phyloP scores from a whole-genome alignment of 2,113 vertebrate species.

The Isichthys henryi region DNA sequence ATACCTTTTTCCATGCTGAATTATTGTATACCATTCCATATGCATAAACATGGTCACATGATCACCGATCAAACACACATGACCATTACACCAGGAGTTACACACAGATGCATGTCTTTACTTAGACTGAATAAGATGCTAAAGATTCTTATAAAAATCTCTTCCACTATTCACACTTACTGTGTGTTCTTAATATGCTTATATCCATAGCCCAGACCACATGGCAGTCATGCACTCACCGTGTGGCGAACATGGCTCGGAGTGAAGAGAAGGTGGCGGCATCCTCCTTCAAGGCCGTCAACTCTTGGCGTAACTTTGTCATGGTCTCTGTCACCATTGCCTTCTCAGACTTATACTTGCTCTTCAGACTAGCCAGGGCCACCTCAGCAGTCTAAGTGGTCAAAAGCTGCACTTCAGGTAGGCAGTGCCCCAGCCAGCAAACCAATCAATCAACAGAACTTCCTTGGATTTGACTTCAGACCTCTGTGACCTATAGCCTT shows the following conservation, averaged over 20 bases:
- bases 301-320: constrained; percentile 90
- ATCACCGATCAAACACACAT: neutral
- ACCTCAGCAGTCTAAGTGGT: constrained; percentile 82
- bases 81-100: neutral
- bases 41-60: neutral
- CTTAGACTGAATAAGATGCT: neutral
- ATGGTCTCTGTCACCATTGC: constrained; percentile 89
- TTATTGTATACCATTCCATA: neutral
- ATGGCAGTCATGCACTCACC: neutral
- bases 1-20: neutral
- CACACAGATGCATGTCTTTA: neutral
- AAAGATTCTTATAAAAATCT: neutral
- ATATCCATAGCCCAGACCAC: neutral
- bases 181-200: neutral
- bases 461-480: neutral
- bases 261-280: constrained; percentile 95
- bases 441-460: neutral
- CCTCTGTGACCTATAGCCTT: neutral
- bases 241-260: constrained; percentile 77
- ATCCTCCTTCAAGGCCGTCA: constrained; percentile 93
- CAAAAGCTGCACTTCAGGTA: neutral
- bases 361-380: constrained; percentile 91
- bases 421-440: neutral
- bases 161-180: neutral
- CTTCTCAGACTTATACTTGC: constrained; percentile 94